phyloP scores from a whole-genome alignment of 1,140 invertebrate species.

The Nasonia giraulti region DNA sequence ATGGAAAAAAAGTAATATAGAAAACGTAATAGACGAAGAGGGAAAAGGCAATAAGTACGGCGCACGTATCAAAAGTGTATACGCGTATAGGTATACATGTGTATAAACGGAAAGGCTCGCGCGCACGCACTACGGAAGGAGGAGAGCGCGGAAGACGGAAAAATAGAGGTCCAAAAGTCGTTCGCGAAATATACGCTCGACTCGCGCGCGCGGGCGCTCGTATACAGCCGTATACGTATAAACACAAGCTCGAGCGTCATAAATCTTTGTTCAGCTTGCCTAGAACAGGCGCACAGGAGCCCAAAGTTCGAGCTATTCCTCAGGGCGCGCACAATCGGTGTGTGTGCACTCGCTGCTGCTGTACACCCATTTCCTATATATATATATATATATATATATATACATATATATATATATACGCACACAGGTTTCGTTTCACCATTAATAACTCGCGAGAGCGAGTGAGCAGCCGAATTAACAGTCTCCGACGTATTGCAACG shows the following conservation, averaged over 20 bases:
- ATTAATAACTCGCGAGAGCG: constrained; percentile 56
- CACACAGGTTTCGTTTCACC: constrained; percentile 55
- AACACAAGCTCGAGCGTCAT: constrained; percentile 3
- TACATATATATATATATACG: constrained; percentile 37
- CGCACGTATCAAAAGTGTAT: not conserved
- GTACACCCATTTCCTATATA: constrained; percentile 1
- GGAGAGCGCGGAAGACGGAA: not conserved
- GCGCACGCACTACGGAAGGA: not conserved
- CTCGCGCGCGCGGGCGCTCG: not conserved
- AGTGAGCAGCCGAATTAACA: constrained; percentile 35
- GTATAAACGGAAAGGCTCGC: not conserved
- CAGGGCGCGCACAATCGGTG: constrained; percentile 47
- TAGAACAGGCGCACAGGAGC: constrained; percentile 35
- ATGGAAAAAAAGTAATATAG: constrained; percentile 30
- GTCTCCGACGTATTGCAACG: constrained; percentile 47
- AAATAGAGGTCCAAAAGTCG: constrained; percentile 5
- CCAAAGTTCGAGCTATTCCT: constrained; percentile 54
- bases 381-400: constrained; percentile 12
- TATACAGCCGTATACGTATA: not conserved
- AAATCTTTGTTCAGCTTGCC: constrained; percentile 49
- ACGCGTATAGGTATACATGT: not conserved
- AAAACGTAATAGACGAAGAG: constrained; percentile 30
- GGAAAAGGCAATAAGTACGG: constrained; percentile 31
- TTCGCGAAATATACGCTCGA: constrained; percentile 1
- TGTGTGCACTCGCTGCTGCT: constrained; percentile 41